Percentiles rank a stretch among this genome's conserved stretches.
Evolutionary conservation across 2,113 vertebrate genomes (phyloP).

Genomic region (Aramus guarauna): DNA sequence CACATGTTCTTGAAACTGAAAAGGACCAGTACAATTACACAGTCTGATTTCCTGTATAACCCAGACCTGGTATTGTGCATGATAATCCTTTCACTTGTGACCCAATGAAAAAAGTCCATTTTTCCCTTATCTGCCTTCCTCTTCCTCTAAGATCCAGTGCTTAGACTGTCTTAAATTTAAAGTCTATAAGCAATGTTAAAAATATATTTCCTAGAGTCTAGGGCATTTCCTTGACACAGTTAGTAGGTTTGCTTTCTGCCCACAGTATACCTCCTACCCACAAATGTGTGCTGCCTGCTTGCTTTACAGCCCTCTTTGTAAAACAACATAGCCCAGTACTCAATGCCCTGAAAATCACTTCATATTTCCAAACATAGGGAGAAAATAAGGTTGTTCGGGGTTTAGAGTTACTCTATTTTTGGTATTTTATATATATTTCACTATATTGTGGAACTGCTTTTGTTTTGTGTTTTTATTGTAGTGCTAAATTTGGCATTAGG

Average conservation of each 20-base stretch:
- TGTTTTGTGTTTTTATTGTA: constrained; percentile 48
- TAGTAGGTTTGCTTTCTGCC: not conserved
- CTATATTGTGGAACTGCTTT: not conserved
- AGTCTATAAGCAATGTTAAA: not conserved
- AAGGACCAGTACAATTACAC: not conserved
- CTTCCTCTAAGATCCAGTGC: not conserved
- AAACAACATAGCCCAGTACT: not conserved
- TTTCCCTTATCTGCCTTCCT: not conserved
- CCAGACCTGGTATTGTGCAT: not conserved
- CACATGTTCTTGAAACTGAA: not conserved
- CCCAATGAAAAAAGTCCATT: not conserved
- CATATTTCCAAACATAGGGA: constrained; percentile 10
- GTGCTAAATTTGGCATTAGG: constrained; percentile 57
- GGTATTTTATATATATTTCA: constrained; percentile 13
- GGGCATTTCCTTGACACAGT: not conserved
- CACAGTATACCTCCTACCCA: not conserved
- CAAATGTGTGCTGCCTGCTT: not conserved
- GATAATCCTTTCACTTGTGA: not conserved
- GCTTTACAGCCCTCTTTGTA: not conserved
- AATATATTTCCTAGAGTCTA: not conserved
- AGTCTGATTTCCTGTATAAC: not conserved
- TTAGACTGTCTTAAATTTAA: not conserved
- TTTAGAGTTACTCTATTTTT: constrained; percentile 33
- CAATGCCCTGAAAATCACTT: constrained; percentile 11
- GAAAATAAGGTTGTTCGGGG: not conserved